phyloP scores from a whole-genome alignment of 2,113 vertebrate species.

The Aptenodytes patagonicus region DNA sequence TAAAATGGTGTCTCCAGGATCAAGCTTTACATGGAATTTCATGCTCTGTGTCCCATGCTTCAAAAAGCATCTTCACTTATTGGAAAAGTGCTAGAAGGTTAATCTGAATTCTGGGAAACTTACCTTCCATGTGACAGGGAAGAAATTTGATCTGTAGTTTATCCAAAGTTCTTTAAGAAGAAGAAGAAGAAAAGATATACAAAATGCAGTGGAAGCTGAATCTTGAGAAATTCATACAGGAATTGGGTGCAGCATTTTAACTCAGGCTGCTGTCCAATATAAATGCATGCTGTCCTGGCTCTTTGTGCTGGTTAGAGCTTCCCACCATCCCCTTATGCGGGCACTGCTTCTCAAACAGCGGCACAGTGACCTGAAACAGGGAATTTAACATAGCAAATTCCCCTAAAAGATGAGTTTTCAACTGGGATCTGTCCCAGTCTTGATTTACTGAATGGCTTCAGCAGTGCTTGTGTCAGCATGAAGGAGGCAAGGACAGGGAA shows the following conservation, averaged over 20 bases:
- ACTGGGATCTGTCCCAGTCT: neutral
- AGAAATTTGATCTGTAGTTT: neutral
- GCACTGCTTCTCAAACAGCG: neutral
- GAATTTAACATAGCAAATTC: neutral
- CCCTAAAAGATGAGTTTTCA: neutral
- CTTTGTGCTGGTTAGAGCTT: neutral
- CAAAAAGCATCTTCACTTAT: neutral
- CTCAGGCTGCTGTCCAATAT: neutral
- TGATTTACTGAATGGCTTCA: neutral
- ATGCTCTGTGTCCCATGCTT: neutral
- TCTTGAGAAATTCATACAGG: neutral
- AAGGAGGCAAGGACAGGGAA: neutral
- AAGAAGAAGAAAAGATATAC: neutral
- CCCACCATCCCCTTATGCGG: neutral
- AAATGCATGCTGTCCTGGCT: neutral
- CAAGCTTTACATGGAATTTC: neutral
- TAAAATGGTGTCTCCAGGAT: neutral
- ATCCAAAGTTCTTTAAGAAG: neutral
- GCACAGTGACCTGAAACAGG: neutral
- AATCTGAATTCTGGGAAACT: neutral
- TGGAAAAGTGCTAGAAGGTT: neutral
- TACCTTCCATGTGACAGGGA: neutral
- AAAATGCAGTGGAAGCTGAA: neutral
- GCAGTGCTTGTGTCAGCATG: neutral
- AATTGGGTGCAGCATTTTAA: neutral